Percentiles rank a stretch among this genome's conserved stretches.
phyloP scores from a whole-genome alignment of 2,888 invertebrate species.

The Chrysina gloriosa region DNA sequence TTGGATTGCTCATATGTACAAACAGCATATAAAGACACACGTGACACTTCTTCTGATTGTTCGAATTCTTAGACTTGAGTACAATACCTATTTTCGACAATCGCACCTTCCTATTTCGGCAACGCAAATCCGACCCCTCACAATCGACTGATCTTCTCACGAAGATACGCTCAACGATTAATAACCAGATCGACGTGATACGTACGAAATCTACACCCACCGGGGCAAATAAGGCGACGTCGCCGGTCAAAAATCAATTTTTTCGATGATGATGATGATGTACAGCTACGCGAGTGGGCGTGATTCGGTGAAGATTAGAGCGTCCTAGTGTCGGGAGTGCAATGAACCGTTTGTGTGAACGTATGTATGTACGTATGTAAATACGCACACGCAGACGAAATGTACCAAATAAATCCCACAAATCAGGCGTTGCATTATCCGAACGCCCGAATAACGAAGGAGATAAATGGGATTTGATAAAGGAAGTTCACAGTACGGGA shows the following conservation, averaged over 20 bases:
- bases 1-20: too few species aligned
- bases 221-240: neutral
- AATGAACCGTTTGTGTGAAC: too few species aligned
- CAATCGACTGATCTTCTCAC: neutral
- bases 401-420: slow-evolving; percentile 1
- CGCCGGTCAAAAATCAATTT: slow-evolving; percentile 2
- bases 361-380: too few species aligned
- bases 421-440: slow-evolving; percentile 5
- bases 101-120: too few species aligned
- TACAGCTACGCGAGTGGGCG: slow-evolving; percentile 9
- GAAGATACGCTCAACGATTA: too few species aligned
- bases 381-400: neutral
- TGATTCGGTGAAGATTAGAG: slow-evolving; percentile 10
- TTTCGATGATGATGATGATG: neutral
- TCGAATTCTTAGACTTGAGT: too few species aligned
- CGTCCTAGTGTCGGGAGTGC: slow-evolving; percentile 11
- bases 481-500: slow-evolving; percentile 13
- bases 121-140: too few species aligned
- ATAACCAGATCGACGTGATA: neutral
- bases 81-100: too few species aligned
- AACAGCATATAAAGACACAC: too few species aligned
- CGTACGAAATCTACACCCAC: slow-evolving; percentile 5
- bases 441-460: slow-evolving; percentile 4
- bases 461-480: slow-evolving; percentile 25
- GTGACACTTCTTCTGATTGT: too few species aligned